These are phyloP conservation scores for Lindbergichthys nudifrons DNA, from an alignment of 2,797 vertebrate genomes.

Conservation along the genomic window DNA sequence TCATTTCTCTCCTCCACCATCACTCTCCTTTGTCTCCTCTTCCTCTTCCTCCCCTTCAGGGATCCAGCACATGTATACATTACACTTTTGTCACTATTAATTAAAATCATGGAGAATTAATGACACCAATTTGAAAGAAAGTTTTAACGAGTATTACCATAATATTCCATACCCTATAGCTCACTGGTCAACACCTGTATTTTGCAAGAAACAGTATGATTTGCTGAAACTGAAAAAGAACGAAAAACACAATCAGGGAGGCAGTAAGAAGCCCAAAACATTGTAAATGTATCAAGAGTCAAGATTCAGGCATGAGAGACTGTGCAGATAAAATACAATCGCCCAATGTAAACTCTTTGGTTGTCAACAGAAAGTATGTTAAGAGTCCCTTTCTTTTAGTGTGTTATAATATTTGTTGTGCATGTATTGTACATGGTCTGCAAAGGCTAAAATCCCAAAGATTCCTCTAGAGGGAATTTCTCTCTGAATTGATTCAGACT, in stretches of 20 bases:
- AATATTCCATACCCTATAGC: background rate
- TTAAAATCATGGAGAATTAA: constrained; percentile 49
- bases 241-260: too few relatives aligned
- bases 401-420: too few relatives aligned
- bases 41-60: constrained; percentile 10
- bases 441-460: too few relatives aligned
- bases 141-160: constrained; percentile 26
- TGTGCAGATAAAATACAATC: background rate
- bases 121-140: constrained; percentile 19
- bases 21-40: constrained; percentile 15
- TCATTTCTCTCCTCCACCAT: constrained; percentile 61
- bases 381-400: too few relatives aligned
- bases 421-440: too few relatives aligned
- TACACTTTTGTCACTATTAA: constrained; percentile 54
- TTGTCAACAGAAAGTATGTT: background rate
- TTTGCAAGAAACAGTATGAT: background rate
- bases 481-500: too few relatives aligned
- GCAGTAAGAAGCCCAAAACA: background rate
- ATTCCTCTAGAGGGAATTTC: too few relatives aligned
- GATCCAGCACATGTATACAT: constrained; percentile 55
- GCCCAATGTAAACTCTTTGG: too few relatives aligned
- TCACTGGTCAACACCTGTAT: background rate
- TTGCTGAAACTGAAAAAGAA: background rate
- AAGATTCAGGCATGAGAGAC: background rate
- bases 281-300: too few relatives aligned